Conservation (phyloP, 92 coral and sea anemone genomes). For the Porites lobata region DNA sequence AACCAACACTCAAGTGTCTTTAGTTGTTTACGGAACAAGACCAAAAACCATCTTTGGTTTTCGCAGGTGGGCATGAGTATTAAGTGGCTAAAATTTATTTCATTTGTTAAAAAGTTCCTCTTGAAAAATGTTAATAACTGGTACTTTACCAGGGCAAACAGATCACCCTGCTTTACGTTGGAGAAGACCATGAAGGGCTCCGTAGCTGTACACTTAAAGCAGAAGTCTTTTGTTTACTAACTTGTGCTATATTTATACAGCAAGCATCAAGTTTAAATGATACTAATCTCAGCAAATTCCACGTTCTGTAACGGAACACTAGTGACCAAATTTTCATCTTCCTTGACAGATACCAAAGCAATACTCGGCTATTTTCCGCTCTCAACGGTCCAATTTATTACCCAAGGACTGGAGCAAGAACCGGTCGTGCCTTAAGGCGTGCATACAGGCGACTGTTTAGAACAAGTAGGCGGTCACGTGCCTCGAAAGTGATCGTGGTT, state of each 20-base stretch:
- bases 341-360: conserved; percentile 25
- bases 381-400: conserved; percentile 46
- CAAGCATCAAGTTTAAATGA: too few relatives aligned
- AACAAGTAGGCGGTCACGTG: conserved; percentile 42
- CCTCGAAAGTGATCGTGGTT: conserved; percentile 74
- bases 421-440: conserved; percentile 65
- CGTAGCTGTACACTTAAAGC: too few relatives aligned
- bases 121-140: too few relatives aligned
- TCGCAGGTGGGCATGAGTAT: conserved; percentile 20
- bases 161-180: too few relatives aligned
- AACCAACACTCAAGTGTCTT: conserved; percentile 65
- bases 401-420: conserved; percentile 69
- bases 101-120: not conserved
- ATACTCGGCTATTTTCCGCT: conserved; percentile 30
- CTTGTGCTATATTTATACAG: too few relatives aligned
- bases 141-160: too few relatives aligned
- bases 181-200: too few relatives aligned
- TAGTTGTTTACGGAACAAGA: conserved; percentile 74
- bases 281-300: too few relatives aligned
- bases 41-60: conserved; percentile 64
- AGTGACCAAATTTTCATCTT: not conserved
- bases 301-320: too few relatives aligned
- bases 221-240: too few relatives aligned
- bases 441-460: conserved; percentile 43
- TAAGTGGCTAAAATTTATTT: not conserved